Base-by-base conservation (phyloP, 1,140 invertebrate genomes). In the Zaprionus kolodkinae region DNA sequence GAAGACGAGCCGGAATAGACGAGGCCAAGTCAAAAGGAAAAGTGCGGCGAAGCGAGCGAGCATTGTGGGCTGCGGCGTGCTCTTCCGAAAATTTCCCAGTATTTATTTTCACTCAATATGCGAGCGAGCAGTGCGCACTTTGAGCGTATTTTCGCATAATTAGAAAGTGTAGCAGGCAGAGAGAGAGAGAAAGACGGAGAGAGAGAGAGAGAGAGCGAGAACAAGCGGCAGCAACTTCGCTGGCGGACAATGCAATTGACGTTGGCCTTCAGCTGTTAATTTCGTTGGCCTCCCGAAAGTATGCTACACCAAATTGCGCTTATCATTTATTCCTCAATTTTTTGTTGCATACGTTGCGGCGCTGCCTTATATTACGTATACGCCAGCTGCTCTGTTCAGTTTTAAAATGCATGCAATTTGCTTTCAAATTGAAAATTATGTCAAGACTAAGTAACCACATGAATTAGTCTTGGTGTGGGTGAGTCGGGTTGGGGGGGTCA, bases 361-460 rank as follows among this genome's bases (percentile, higher is more conserved):
- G 65, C 40, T n/a, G 11, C 10, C 12, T 36, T 9, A 52, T 48
- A 43, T 63, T 30, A 9, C 7, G 10, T 57, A 25, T 25, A 7
- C 40, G 40, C n/a, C 40, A 15, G 40, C 40, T 38, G 36, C 36
- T 36, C 10, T 57, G 36, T 25, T 25, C 33, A 11, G 21, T 21
- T 56, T 63, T 74, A 65, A 78, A 78, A 66, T 86, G 82, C 82
- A 82, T 74, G 63, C 67, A 78, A 81, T 85, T 78, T 79, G 72
- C 69, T 67, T 70, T 52, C 76, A 72, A 86, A 85, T 87, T 87
- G 76, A 50, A 83, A 87, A 88, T 79, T 77, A 87, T 88, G 72
- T 54, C 77, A 86, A 76, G 71, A 30, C 21, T 21, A 21, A 21
- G 21, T 21, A 21, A 33, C 33, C 30, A 33, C 50, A 6, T 57